Evolutionary conservation across 2,113 vertebrate genomes (phyloP), one percentile per base, ranked within the genome.

Genomic region (Mobula birostris): DNA sequence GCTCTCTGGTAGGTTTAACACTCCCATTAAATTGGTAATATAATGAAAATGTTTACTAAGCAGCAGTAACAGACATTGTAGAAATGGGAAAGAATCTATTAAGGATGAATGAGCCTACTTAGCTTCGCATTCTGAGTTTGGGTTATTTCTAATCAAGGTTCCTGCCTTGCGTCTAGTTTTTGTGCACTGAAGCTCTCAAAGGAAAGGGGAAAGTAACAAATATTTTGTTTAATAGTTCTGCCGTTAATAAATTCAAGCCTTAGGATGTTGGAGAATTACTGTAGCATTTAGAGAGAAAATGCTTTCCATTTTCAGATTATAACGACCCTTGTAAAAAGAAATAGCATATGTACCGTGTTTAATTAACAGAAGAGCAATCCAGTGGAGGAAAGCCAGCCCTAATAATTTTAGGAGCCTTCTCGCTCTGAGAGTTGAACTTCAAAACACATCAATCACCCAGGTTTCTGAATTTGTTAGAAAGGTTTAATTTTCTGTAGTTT

Each of bases 401-500:
- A 96, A 97, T 97, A 96, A 97, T 96, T 97, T 96, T 96, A 97
- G 95, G 96, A 95, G 95, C 94, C 94, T 95, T 95, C 95, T 95
- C 95, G 95, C 94, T 94, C 95, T 5, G 95, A 96, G 95, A 96
- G 96, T 95, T 95, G 95, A 96, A 96, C 96, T 96, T 95, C 96
- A 95, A 96, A 96, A 96, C 95, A 95, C 96, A 97, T 97, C 96
- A 95, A 96, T 97, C 96, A 96, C 95, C 94, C 80, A 94, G 95
- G 95, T 96, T 96, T 96, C 95, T 95, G 95, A 96, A 96, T 95
- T 92, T 95, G 95, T 79, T 74, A 76, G 27, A 95, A 96, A 96
- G 95, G 96, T 96, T 96, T 97, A 96, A 97, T 97, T 96, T 97
- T 97, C 95, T 96, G 94, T 96, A 97, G 96, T 96, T 96, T 95